These are phyloP conservation scores for Nibea coibor DNA, from an alignment of 2,113 vertebrate species.

Conservation along the genomic window DNA sequence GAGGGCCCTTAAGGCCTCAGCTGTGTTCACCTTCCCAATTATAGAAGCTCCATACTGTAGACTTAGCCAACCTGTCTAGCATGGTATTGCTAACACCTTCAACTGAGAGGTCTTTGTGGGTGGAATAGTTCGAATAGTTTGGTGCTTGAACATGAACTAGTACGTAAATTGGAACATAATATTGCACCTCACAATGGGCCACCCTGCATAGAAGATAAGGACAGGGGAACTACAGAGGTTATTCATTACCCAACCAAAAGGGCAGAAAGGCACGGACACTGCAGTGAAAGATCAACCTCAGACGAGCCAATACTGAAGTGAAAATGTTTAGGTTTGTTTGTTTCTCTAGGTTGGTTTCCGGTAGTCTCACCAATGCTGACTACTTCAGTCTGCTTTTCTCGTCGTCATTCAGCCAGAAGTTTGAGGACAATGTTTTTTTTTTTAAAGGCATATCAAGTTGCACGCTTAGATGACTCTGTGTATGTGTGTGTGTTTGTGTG, in stretches of 20 bases:
- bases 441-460: constrained; percentile 1
- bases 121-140: constrained; percentile 2
- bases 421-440: constrained; percentile 2
- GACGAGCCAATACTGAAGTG: neutral
- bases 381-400: neutral
- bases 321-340: constrained; percentile 2
- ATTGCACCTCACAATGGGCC: neutral
- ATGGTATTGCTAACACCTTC: neutral
- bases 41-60: neutral
- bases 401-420: neutral
- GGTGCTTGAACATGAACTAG: neutral
- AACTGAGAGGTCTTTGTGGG: neutral
- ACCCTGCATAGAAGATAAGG: constrained; percentile 12
- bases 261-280: constrained; percentile 1
- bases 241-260: constrained; percentile 35
- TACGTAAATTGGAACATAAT: neutral
- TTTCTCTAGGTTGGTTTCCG: neutral
- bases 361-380: neutral
- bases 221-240: constrained; percentile 20
- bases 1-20: neutral
- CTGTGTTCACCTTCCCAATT: neutral
- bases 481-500: neutral
- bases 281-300: neutral
- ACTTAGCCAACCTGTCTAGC: neutral
- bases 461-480: neutral